phyloP scores from a whole-genome alignment of 2,797 vertebrate genomes.

The Tarsius wallacei region DNA sequence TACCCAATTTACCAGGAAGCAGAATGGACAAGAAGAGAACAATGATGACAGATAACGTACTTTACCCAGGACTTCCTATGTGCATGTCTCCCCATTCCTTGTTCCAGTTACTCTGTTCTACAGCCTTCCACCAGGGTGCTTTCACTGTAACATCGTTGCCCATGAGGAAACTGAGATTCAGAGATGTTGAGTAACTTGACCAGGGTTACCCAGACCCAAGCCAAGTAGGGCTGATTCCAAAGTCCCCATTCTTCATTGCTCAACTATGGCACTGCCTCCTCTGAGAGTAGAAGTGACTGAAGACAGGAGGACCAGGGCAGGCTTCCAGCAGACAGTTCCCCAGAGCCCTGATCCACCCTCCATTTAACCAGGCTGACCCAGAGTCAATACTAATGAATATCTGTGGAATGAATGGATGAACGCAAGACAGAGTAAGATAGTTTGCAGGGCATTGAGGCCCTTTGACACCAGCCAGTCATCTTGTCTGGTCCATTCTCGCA shows the following conservation, averaged over 20 bases:
- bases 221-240: not conserved
- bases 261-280: not conserved
- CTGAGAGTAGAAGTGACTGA: not conserved
- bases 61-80: not conserved
- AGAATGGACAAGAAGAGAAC: constrained; percentile 20
- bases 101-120: not conserved
- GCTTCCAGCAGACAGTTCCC: not conserved
- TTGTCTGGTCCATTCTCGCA: not conserved
- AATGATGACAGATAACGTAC: constrained; percentile 33
- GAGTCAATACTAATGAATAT: not conserved
- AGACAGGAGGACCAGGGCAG: not conserved
- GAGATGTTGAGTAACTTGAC: not conserved
- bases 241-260: not conserved
- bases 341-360: not conserved
- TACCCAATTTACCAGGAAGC: constrained; percentile 8
- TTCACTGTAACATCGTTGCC: not conserved
- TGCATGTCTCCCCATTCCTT: not conserved
- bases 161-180: not conserved
- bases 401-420: constrained; percentile 14
- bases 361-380: not conserved
- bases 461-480: not conserved
- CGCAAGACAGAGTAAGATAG: not conserved
- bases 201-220: not conserved
- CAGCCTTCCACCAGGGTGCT: not conserved
- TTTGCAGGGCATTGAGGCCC: not conserved